Evolutionary conservation across 2,797 vertebrate species (phyloP).

Genomic region (Sardinella longiceps): DNA sequence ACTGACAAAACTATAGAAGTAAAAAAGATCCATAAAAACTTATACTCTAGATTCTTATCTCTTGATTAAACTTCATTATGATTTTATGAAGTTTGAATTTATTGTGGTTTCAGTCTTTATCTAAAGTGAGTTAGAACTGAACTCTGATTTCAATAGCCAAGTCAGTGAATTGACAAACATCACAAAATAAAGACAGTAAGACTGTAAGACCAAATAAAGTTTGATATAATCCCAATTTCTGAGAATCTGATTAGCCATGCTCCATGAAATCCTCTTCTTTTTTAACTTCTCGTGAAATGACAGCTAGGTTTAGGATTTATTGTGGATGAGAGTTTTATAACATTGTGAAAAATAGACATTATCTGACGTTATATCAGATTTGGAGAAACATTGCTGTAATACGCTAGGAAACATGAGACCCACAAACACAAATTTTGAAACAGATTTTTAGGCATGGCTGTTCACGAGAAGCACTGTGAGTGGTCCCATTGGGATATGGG

Average conservation of each 20-base stretch:
- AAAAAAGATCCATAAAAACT: not conserved
- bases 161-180: not conserved
- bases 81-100: not conserved
- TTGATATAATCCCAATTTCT: not conserved
- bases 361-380: not conserved
- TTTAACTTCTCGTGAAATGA: not conserved
- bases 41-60: not conserved
- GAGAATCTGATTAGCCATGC: not conserved
- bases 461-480: not conserved
- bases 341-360: not conserved
- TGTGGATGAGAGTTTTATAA: not conserved
- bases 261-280: no score
- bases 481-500: not conserved
- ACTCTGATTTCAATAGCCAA: not conserved
- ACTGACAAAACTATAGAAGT: no score
- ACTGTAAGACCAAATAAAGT: no score
- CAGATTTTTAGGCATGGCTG: not conserved
- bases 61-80: no score
- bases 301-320: not conserved
- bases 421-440: not conserved
- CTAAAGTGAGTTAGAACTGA: not conserved
- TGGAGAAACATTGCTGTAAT: not conserved
- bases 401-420: not conserved
- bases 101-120: not conserved
- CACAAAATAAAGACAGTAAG: not conserved